A percentile compares a stretch with the other conserved stretches of the same genome.
Evolutionary conservation across 1,140 invertebrate genomes (phyloP).

Genomic region (Zaprionus vittiger): DNA sequence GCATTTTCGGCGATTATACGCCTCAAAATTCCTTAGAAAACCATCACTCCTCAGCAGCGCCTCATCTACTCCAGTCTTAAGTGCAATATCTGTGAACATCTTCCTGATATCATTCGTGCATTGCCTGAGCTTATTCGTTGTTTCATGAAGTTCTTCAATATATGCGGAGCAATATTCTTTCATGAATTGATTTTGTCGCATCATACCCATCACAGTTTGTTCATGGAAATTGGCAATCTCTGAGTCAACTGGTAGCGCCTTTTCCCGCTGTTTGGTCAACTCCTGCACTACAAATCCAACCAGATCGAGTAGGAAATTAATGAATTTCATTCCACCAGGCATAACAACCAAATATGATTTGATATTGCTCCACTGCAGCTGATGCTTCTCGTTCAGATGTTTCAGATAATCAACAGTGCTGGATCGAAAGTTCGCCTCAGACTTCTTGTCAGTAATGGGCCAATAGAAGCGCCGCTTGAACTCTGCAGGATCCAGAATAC

Average conservation of each 20-base stretch:
- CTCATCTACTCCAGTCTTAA: constrained; percentile 33
- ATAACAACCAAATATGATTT: constrained; percentile 80
- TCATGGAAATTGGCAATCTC: constrained; percentile 16
- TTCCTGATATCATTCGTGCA: constrained; percentile 32
- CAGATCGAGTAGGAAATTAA: constrained; percentile 73
- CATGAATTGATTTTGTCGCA: constrained; percentile 47
- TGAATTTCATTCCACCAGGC: constrained; percentile 82
- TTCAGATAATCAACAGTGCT: constrained; percentile 77
- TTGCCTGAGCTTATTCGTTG: constrained; percentile 23
- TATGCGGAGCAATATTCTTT: constrained; percentile 71
- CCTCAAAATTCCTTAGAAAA: constrained; percentile 59
- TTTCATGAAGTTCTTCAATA: constrained; percentile 46
- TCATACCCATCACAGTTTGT: constrained; percentile 50
- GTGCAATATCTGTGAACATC: constrained; percentile 32
- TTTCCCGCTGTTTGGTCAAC: constrained; percentile 65
- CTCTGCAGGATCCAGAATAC: constrained; percentile 83
- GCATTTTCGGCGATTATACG: constrained; percentile 37
- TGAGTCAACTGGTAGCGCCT: constrained; percentile 33
- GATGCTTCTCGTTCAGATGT: constrained; percentile 75
- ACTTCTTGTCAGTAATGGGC: constrained; percentile 85
- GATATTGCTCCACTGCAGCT: constrained; percentile 70
- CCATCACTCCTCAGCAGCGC: constrained; percentile 36
- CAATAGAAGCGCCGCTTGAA: constrained; percentile 85
- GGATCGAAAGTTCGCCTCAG: constrained; percentile 84
- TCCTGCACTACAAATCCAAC: constrained; percentile 70